phyloP scores from a whole-genome alignment of 1,140 invertebrate genomes.

The Pseudobourletiella spinata region DNA sequence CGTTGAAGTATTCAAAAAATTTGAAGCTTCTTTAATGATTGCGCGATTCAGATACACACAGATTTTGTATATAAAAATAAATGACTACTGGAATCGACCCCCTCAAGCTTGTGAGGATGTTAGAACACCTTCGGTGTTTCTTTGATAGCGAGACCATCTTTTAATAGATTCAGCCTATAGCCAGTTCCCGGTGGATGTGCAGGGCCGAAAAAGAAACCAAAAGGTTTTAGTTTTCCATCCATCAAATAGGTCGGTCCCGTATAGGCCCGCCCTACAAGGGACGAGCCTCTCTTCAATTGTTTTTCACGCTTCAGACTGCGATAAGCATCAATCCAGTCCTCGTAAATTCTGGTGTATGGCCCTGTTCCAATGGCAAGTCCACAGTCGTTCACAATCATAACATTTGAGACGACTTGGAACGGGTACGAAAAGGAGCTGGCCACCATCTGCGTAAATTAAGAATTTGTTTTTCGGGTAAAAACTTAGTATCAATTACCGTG shows the following conservation, averaged over 20 bases:
- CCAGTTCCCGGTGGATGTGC: constrained; percentile 9
- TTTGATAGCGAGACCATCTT: too few relatives aligned
- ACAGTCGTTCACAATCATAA: constrained; percentile 58
- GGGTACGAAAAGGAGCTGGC: constrained; percentile 74
- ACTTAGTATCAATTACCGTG: too few relatives aligned
- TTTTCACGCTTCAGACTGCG: constrained; percentile 57
- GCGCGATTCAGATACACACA: too few relatives aligned
- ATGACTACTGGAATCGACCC: too few relatives aligned
- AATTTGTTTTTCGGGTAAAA: too few relatives aligned
- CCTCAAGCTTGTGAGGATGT: too few relatives aligned
- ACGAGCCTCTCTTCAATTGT: constrained; percentile 74
- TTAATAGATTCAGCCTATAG: too few relatives aligned
- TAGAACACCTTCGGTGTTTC: too few relatives aligned
- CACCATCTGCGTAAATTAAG: constrained; percentile 59
- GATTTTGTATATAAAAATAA: too few relatives aligned
- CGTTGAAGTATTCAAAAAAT: too few relatives aligned
- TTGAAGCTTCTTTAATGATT: too few relatives aligned
- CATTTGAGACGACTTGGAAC: constrained; percentile 73
- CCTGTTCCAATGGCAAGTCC: constrained; percentile 62
- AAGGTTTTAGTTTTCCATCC: constrained; percentile 11
- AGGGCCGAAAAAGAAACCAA: constrained; percentile 29
- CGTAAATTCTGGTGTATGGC: constrained; percentile 71
- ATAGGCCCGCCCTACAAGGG: constrained; percentile 69
- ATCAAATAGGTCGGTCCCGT: constrained; percentile 47
- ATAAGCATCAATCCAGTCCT: constrained; percentile 69